phyloP scores from a whole-genome alignment of 2,797 vertebrate species.

The Cottoperca gobio region DNA sequence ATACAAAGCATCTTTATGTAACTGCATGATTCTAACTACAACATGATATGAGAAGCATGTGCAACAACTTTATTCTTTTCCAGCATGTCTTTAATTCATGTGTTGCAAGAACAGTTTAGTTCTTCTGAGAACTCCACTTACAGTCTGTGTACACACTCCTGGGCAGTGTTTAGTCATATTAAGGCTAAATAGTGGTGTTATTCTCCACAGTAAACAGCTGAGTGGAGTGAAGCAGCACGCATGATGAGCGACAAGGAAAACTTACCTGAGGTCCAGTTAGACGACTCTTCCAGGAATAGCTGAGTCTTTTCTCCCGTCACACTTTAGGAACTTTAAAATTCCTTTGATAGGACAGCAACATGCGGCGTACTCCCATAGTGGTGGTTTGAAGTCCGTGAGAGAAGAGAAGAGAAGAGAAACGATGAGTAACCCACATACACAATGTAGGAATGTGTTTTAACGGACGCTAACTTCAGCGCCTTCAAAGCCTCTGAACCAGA shows the following conservation, averaged over 20 bases:
- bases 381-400: slow-evolving; percentile 34
- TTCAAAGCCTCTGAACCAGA: slow-evolving; percentile 69
- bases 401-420: background rate
- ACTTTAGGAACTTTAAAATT: slow-evolving; percentile 57
- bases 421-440: background rate
- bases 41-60: background rate
- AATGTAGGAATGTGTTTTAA: slow-evolving; percentile 13
- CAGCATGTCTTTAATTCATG: background rate
- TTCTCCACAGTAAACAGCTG: slow-evolving; percentile 27
- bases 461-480: slow-evolving; percentile 48
- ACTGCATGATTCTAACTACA: fast-evolving
- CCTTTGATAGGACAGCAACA: slow-evolving; percentile 35
- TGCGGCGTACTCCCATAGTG: slow-evolving; percentile 61
- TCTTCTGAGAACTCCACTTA: background rate
- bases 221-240: slow-evolving; percentile 12
- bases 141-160: background rate
- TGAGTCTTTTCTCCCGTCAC: slow-evolving; percentile 43
- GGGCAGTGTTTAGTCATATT: slow-evolving; percentile 25
- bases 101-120: background rate
- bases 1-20: background rate
- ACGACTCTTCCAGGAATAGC: slow-evolving; percentile 62
- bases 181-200: slow-evolving; percentile 45
- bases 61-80: background rate
- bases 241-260: background rate
- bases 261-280: slow-evolving; percentile 73